Evolutionary conservation across 23 tunicate genomes (phyloP).

Genomic region (Trididemnum clinides): DNA sequence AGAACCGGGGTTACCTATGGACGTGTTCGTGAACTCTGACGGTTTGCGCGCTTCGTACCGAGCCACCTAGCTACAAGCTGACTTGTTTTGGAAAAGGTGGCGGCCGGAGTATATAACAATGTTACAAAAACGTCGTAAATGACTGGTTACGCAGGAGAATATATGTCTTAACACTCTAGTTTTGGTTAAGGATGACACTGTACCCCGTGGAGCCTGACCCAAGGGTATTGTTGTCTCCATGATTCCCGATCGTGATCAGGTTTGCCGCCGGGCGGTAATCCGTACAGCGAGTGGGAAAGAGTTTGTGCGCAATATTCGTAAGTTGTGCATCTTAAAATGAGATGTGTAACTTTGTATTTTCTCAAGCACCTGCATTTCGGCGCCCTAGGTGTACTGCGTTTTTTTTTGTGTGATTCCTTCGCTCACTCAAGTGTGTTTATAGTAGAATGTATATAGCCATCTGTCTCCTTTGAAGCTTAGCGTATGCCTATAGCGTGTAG

Average conservation of each 20-base stretch:
- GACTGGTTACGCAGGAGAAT: constrained; percentile 11
- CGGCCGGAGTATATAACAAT: neutral
- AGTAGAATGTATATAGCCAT: too few species aligned
- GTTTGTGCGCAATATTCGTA: constrained; percentile 30
- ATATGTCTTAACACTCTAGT: constrained; percentile 3
- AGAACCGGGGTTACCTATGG: constrained; percentile 26
- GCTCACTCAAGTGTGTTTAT: too few species aligned
- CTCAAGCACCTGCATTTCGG: too few species aligned
- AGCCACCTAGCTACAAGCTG: neutral
- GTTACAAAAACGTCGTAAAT: constrained; percentile 33
- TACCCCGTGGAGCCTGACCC: constrained; percentile 21
- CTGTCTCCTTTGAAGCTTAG: too few species aligned
- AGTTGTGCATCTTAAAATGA: constrained; percentile 16
- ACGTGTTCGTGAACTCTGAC: constrained; percentile 30
- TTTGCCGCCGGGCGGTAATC: constrained; percentile 22
- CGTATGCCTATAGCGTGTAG: too few species aligned
- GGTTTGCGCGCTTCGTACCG: constrained; percentile 6
- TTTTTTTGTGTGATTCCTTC: too few species aligned
- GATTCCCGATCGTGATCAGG: constrained; percentile 27
- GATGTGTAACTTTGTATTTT: too few species aligned
- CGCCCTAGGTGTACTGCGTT: too few species aligned
- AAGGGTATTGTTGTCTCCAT: constrained; percentile 30
- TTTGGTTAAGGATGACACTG: neutral
- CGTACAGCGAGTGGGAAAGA: neutral
- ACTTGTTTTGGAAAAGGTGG: constrained; percentile 42